Conservation (phyloP, 2,113 vertebrate genomes). For the Colossoma macropomum region DNA sequence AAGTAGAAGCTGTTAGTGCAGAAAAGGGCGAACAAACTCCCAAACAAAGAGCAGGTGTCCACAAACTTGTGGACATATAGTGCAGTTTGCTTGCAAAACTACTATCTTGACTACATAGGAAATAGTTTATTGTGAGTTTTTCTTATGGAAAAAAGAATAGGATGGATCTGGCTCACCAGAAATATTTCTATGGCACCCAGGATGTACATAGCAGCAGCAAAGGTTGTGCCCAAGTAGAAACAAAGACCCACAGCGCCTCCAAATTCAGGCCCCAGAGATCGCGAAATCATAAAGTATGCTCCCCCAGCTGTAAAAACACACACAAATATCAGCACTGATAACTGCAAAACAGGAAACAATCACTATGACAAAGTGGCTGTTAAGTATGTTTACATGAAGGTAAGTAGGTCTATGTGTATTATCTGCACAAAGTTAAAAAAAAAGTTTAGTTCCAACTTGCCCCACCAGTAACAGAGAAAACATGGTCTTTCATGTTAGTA, state of each 20-base stretch:
- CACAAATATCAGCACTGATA: background rate
- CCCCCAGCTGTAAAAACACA: conserved; percentile 86
- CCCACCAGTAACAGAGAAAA: background rate
- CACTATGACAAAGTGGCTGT: background rate
- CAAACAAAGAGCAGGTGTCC: no score
- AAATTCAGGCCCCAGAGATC: conserved; percentile 95
- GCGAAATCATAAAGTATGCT: conserved; percentile 98
- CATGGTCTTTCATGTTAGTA: background rate
- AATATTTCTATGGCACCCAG: conserved; percentile 97
- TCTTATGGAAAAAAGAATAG: background rate
- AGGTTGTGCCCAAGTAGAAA: conserved; percentile 97
- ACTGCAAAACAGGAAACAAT: background rate
- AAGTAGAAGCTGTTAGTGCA: no score
- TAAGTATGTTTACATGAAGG: background rate
- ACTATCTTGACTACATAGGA: no score
- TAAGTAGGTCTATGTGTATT: background rate
- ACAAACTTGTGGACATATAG: no score
- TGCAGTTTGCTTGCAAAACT: no score
- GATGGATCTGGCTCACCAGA: conserved; percentile 81
- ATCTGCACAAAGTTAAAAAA: background rate
- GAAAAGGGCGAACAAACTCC: no score
- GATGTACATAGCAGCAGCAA: conserved; percentile 98
- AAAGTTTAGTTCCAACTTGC: background rate
- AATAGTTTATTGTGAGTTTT: no score
- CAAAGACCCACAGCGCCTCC: conserved; percentile 97